Conservation (phyloP, 2,113 vertebrate genomes). For the Ondatra zibethicus region DNA sequence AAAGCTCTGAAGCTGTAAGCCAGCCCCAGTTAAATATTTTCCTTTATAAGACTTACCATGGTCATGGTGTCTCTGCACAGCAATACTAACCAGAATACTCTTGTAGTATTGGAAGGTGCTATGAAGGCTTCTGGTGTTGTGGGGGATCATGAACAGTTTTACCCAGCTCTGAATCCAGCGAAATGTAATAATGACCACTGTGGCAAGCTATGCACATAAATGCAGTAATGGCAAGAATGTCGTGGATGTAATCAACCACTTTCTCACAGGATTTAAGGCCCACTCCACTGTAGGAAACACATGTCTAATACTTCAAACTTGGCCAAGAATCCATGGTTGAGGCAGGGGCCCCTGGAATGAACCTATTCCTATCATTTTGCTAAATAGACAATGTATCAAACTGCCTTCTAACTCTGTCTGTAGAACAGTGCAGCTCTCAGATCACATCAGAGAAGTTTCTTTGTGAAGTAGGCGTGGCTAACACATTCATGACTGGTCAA, state of each 20-base stretch:
- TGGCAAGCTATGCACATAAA: background rate
- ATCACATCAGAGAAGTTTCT: background rate
- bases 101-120: background rate
- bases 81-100: background rate
- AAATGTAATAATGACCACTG: background rate
- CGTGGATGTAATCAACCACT: background rate
- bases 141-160: background rate
- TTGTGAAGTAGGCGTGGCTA: background rate
- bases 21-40: background rate
- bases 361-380: background rate
- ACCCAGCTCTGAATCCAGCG: background rate
- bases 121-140: background rate
- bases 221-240: background rate
- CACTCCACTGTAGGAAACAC: background rate
- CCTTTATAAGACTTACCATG: background rate
- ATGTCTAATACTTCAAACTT: background rate
- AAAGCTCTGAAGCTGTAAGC: background rate
- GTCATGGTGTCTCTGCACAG: background rate
- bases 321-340: background rate
- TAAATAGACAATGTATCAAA: background rate
- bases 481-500: background rate
- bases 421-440: background rate
- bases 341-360: background rate
- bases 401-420: background rate
- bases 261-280: background rate